Base-by-base conservation (phyloP, 1,140 invertebrate genomes). In the Bombus confusus region DNA sequence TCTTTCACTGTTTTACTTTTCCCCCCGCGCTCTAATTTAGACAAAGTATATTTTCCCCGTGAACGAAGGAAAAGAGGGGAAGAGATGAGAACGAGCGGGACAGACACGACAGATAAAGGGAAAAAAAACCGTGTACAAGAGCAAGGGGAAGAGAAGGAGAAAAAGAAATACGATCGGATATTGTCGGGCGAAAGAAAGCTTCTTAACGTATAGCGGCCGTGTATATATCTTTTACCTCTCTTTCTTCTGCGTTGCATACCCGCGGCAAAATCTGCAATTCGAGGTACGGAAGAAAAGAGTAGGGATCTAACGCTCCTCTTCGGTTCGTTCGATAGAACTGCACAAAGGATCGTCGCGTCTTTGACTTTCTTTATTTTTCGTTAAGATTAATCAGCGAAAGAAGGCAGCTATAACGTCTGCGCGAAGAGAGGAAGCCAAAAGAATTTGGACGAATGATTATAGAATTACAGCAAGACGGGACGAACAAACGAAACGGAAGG, bases 221-320 rank as follows among this genome's bases (percentile, higher is more conserved):
- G 37, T 43, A 22, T 80, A 74, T 52, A 68, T 64, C 13, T 12
- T 47, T 90, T 91, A 89, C 85, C 80, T 80, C 86, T 18, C 31
- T 71, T 85, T 72, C 66, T 90, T 81, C 68, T 57, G 57, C 76
- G 41, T 59, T 68, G 62, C 69, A 85, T 57, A 91, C 90, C 90
- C 90, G 90, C 90, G 90, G 90, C 90, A 37, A 91, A 90, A 91
- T 91, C 85, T 86, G 77, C 88, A 91, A 91, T 91, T 82, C 83
- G 75, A 85, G 88, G 75, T 80, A 80, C 77, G 41, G 62, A 87
- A 79, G 82, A 87, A 84, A 83, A 62, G 62, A 75, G 47, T 4
- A 18, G 75, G 57, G 69, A 68, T 79, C 81, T 87, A 85, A 84
- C 86, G 39, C 62, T 79, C 10, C 75, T 37, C 47, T 72, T 59